Evolutionary conservation across 2,888 invertebrate genomes (phyloP), one percentile per base, ranked within the genome.

Genomic region (Lottia gigantea): DNA sequence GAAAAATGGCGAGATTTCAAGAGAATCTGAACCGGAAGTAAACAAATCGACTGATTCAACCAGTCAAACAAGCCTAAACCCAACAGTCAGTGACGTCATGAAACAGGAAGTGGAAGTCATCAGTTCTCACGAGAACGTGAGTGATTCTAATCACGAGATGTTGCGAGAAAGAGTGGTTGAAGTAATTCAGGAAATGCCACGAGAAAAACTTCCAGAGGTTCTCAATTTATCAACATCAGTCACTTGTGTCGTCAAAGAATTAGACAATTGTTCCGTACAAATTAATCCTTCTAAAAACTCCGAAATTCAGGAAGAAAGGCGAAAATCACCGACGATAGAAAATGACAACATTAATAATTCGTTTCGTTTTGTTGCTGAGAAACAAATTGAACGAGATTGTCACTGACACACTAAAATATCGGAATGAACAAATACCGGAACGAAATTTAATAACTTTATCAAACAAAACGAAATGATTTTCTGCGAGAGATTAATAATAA

Each of bases 1-100:
- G 62, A 71, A 71, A 67, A 75, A 74, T 46, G 70, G 70, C 15
- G 67, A 70, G 12, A 26, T 47, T n/a, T 26, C 19, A 31, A 40
- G 7, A 49, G 49, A 15, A 45, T 40, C n/a, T 26, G 64, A 47
- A 61, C 19, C 65, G 45, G 26, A 31, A 46, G 25, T 15, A 23
- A 16, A n/a, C 25, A 55, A 25, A 47, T 46, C 25, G 68, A 4
- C 19, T 12, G 55, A 55, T 23, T 55, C 55, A 12, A 23, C 55
- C 19, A 55, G 19, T 55, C 55, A 55, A 12, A 55, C 49, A 19
- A 49, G n/a, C 8, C 31, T 31, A 6, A 31, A 31, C 31, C 31
- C 31, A 31, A 31, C 40, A 40, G 40, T 40, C 40, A 40, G 1
- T 40, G 40, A 40, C 40, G 40, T 40, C 40, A 40, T 40, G 8